Conservation (phyloP, 1,140 invertebrate genomes). For the Drosophila punjabiensis region DNA sequence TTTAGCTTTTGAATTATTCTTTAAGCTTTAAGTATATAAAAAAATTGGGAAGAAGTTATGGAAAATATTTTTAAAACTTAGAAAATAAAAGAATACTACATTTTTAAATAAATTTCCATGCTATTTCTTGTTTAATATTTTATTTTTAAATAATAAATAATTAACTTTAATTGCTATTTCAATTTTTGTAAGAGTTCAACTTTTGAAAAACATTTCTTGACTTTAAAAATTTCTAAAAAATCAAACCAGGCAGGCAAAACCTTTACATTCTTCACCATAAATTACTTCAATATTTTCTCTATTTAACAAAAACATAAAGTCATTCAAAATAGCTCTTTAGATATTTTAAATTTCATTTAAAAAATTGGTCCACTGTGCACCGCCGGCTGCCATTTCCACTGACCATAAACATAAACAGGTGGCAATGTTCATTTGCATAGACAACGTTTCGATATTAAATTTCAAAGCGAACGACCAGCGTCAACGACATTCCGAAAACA, state of each 20-base stretch:
- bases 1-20: too few species aligned
- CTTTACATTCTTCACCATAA: not conserved
- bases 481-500: slow-evolving; percentile 67
- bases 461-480: slow-evolving; percentile 75
- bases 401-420: slow-evolving; percentile 82
- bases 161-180: rapidly evolving
- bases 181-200: too few species aligned
- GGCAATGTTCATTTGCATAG: slow-evolving; percentile 84
- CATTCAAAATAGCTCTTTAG: rapidly evolving
- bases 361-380: slow-evolving; percentile 7
- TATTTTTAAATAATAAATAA: not conserved
- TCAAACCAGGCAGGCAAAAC: not conserved
- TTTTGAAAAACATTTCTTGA: not conserved
- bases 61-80: not conserved
- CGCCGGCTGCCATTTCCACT: slow-evolving; percentile 57
- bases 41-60: too few species aligned
- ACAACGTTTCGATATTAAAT: slow-evolving; percentile 84
- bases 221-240: not conserved
- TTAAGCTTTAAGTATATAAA: too few species aligned
- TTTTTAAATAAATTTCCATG: not conserved
- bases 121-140: not conserved
- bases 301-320: too few species aligned
- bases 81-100: not conserved
- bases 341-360: slow-evolving; percentile 8
- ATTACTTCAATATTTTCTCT: too few species aligned